phyloP scores from a whole-genome alignment of 2,797 vertebrate species.

The Pogonophryne albipinna region DNA sequence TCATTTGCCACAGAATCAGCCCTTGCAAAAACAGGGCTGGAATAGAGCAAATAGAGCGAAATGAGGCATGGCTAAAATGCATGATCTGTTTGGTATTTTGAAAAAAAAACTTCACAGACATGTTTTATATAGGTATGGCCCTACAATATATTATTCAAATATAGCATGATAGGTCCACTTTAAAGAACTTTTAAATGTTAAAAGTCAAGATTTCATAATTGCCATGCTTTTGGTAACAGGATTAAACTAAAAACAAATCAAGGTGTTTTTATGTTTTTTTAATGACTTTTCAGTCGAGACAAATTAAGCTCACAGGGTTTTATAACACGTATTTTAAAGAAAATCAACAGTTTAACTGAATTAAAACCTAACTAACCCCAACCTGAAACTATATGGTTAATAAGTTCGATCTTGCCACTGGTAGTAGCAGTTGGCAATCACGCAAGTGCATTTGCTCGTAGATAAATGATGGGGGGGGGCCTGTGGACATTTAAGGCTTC shows the following conservation, averaged over 20 bases:
- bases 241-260: not conserved
- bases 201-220: not conserved
- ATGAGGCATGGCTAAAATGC: too few species aligned
- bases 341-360: not conserved
- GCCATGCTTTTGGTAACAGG: not conserved
- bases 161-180: too few species aligned
- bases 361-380: slow-evolving; percentile 1
- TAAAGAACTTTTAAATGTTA: not conserved
- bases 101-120: too few species aligned
- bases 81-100: too few species aligned
- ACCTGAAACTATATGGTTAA: not conserved
- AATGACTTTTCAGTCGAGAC: not conserved
- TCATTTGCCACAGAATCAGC: too few species aligned
- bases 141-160: too few species aligned
- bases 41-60: too few species aligned
- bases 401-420: not conserved
- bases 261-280: not conserved
- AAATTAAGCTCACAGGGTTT: not conserved
- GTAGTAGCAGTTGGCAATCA: slow-evolving; percentile 19
- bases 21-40: too few species aligned
- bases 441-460: slow-evolving; percentile 17
- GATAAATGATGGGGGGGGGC: not conserved
- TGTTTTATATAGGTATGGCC: too few species aligned
- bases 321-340: not conserved
- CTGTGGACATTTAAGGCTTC: slow-evolving; percentile 50